Evolutionary conservation across 2,113 vertebrate species (phyloP), one percentile per base, ranked within the genome.

Genomic region (Pionites leucogaster): DNA sequence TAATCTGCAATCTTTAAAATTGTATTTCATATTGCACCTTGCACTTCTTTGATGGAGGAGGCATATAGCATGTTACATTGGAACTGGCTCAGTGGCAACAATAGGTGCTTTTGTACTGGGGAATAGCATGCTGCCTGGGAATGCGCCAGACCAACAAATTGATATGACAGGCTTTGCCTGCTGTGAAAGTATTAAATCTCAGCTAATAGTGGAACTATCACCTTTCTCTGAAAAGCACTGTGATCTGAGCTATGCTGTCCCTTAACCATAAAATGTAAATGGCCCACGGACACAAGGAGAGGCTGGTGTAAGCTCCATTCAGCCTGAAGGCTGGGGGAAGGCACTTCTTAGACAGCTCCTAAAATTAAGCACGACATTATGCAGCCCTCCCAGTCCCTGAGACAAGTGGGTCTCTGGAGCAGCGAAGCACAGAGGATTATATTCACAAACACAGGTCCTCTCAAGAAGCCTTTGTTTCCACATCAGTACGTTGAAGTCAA

Each of bases 151-250:
- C 90, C 14, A 78, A 88, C 75, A 88, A 90, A 92, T 35, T 82
- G 94, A 86, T 95, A 89, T 0, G 3, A 77, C 53, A 86, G 33
- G 60, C 63, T 91, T 83, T 94, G 50, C 91, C 94, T 95, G 57
- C 85, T 78, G 55, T 88, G 89, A 82, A 92, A 82, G 89, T 88
- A 96, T 93, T 92, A 90, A 96, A 94, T 96, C 92, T 89, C 96
- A 93, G 64, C 83, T 72, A 80, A 93, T 63, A 91, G 72, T 20
- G 29, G 41, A 92, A 90, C 63, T 87, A 95, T 91, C 75, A 53
- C 33, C 33, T 94, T 96, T 94, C 94, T 64, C 79, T 84, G 79
- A 81, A 83, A 94, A 77, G 70, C 49, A 63, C 46, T 31, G 16
- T 59, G 78, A 92, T 49, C 52, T 72, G 25, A 95, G 59, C 55